These are phyloP conservation scores for Lepus europaeus DNA, from an alignment of 2,113 vertebrate genomes.

Conservation along the genomic window DNA sequence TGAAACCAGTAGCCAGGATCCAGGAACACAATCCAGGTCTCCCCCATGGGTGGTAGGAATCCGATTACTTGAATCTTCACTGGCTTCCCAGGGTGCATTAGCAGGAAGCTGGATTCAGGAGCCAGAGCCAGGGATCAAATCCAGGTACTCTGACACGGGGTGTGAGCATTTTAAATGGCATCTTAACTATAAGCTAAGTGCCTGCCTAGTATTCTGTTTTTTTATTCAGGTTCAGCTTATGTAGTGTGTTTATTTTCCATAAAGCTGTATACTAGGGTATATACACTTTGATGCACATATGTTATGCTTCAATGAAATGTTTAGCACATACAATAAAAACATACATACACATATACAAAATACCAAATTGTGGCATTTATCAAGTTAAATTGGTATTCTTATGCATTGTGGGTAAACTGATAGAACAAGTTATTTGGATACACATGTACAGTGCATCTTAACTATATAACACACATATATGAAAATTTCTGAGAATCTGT, in stretches of 20 bases:
- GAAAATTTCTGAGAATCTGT: slow-evolving; percentile 44
- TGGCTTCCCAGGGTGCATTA: too few relatives aligned
- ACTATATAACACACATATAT: not conserved
- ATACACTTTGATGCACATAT: slow-evolving; percentile 6
- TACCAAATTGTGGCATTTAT: not conserved
- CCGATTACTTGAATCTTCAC: too few relatives aligned
- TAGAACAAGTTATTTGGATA: slow-evolving; percentile 41
- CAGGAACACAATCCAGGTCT: too few relatives aligned
- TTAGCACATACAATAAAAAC: not conserved
- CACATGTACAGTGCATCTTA: not conserved
- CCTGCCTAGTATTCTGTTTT: not conserved
- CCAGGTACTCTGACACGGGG: too few relatives aligned
- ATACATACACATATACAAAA: not conserved
- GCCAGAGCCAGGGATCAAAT: too few relatives aligned
- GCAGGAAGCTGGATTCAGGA: too few relatives aligned
- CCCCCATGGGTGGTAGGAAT: too few relatives aligned
- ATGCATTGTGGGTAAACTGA: slow-evolving; percentile 28
- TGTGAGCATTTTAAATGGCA: too few relatives aligned
- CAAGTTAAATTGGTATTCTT: slow-evolving; percentile 29
- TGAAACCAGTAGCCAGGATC: too few relatives aligned
- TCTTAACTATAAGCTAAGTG: too few relatives aligned
- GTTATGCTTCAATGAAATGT: slow-evolving; percentile 40
- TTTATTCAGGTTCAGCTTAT: not conserved
- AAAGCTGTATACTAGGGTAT: not conserved
- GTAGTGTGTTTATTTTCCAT: not conserved